Base-by-base conservation (phyloP, 2,888 invertebrate species). In the Torymus tubicola region DNA sequence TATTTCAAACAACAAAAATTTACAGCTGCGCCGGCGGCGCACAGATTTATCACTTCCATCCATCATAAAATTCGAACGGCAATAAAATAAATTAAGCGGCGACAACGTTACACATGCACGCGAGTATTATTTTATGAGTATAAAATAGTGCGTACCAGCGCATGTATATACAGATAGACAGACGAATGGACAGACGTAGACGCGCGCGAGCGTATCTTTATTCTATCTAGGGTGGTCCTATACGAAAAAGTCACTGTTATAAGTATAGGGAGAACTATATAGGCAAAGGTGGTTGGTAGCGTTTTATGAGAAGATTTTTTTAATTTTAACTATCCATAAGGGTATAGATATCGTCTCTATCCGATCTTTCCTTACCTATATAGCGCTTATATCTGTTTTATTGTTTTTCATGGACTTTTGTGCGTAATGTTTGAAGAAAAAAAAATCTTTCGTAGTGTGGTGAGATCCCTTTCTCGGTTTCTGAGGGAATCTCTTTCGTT, bases 331-430 rank as follows among this genome's bases (percentile, higher is more conserved):
- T 85, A 87, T 84, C 87, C 42, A 85, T 85, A 16, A 10, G 42
- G 60, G 16, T 84, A 87, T 87, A 86, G 83, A 80, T 90, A 90
- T 90, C 90, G 84, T 82, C 77, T 8, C 85, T 84, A 85, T 84
- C 88, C 89, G 89, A 90, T 90, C 90, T 90, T 31, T 61, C 21
- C 18, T 13, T n/a, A n/a, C n/a, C n/a, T n/a, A n/a, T n/a, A n/a
- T n/a, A n/a, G 31, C 21, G 18, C 42, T 75, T 55, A 58, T 74
- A 58, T 74, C 64, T 61, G 52, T 70, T 74, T 74, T 88, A 89
- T 88, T 88, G 87, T 85, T 82, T 68, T 85, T 84, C 50, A 42
- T 42, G 69, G 64, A 53, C 21, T 73, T 68, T 55, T 69, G 57
- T 69, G 70, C 55, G 69, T 70, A 67, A 80, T 70, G 65, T 58